Base-by-base conservation (phyloP, 2,888 invertebrate genomes). In the Trissolcus brochymenae region DNA sequence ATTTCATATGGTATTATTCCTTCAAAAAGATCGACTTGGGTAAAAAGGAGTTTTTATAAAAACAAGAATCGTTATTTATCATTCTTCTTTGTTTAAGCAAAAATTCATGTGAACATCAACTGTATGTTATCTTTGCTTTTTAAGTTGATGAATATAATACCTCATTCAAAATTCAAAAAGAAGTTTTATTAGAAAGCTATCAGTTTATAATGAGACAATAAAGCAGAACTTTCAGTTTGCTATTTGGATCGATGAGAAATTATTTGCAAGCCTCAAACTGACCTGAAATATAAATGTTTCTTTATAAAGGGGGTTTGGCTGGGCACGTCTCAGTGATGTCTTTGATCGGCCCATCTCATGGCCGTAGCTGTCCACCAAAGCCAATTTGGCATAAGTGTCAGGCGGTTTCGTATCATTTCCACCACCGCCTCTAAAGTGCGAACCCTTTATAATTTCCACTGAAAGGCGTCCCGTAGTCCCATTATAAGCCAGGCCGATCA, bases 231-330 rank as follows among this genome's bases (percentile, higher is more conserved):
- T 7, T 35, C 35, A 9, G 9, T 35, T 35, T 35, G 35, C 6
- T 35, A 35, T 46, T 3, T 46, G 14, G 46, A 46, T 1, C 43
- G n/a, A 43, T 43, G 1, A n/a, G 16, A 14, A 16, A 1, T n/a
- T 46, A 46, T 16, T 46, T 16, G 46, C n/a, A 46, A 46, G 16
- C 16, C 9, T 46, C 25, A 17, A 7, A 61, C 74, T 61, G 19
- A 95, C 96, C 92, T 98, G 98, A 90, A 98, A 98, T 90, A 98
- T 95, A 89, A 98, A 98, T 2, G 96, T 96, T 90, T 98, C 98
- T 90, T 98, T 98, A 89, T 96, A 98, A 11, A 98, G 92, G 46
- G 98, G 98, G 92, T 98, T 98, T 56, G 98, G 97, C 90, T 98
- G 97, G 11, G 97, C 96, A 60, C 98, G 92, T 80, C 96, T 91